Percentiles rank a stretch among this genome's conserved stretches.
phyloP scores from a whole-genome alignment of 2,113 vertebrate genomes.

The Ptilonorhynchus violaceus region DNA sequence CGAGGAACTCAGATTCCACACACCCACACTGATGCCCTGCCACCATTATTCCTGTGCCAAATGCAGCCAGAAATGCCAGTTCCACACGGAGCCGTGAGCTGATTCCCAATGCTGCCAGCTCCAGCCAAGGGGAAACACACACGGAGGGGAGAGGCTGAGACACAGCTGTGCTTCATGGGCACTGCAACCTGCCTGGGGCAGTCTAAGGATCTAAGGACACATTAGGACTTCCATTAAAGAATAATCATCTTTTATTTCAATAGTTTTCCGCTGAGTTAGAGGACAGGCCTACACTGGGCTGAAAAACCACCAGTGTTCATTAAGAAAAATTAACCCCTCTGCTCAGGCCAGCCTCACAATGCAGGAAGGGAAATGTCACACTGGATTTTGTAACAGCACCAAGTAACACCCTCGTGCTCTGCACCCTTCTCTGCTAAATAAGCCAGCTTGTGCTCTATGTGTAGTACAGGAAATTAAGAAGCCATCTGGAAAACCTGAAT shows the following conservation, averaged over 20 bases:
- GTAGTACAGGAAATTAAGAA: not conserved
- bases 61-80: not conserved
- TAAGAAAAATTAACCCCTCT: not conserved
- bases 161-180: rapidly evolving
- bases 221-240: not conserved
- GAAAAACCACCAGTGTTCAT: not conserved
- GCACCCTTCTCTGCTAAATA: not conserved
- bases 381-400: not conserved
- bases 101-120: not conserved
- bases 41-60: not conserved
- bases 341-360: not conserved
- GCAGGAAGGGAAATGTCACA: not conserved
- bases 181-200: not conserved
- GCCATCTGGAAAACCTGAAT: not conserved
- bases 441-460: not conserved
- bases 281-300: not conserved
- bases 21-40: not conserved
- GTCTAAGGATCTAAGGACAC: not conserved
- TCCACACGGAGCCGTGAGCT: not conserved
- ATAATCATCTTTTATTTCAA: not conserved
- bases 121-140: not conserved
- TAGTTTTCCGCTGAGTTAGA: not conserved
- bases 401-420: not conserved
- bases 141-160: not conserved
- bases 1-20: not conserved